Evolutionary conservation across 2,797 vertebrate species (phyloP), one percentile per base, ranked within the genome.

Genomic region (Schizopygopsis pylzovi): DNA sequence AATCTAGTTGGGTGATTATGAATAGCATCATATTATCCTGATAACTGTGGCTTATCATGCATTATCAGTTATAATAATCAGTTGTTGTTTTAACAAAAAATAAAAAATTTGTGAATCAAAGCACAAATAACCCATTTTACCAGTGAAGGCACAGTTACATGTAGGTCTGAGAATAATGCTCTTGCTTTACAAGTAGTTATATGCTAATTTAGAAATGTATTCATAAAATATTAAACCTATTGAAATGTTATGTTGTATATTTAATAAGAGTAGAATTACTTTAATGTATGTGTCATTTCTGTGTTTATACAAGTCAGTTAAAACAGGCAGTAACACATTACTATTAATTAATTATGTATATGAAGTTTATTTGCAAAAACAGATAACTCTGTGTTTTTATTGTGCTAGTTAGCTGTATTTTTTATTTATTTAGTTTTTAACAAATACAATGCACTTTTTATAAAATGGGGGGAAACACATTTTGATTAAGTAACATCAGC

Each of bases 1-100:
- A 15, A 12, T 79, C 39, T 67, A 79, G 54, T 16, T 67, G 45
- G 52, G 45, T 67, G 61, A 67, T 81, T 52, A 52, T 81, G 61
- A 81, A 81, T 81, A 47, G 18, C 11, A 81, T 52, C 4, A 22
- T 45, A 81, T 68, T 81, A 45, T 49, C 7, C 28, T 49, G 61
- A 81, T 68, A 68, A 67, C 63, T 20, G 56, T 73, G 43, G 9
- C 16, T 67, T 67, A 49, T 81, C 18, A 39, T 39, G 15, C 18
- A 63, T 28, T 63, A 63, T 59, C n/a, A 79, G 15, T 37, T 37
- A 15, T 78, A 20, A 80, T 80, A 18, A 67, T 67, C 47, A 28
- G 33, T 33, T 33, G 3, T 33, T 7, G 6, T 59, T 11, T 25
- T 1, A 25, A 61, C n/a, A 61, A 61, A 25, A 12, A 63, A 63